phyloP scores from a whole-genome alignment of 2,797 vertebrate species.

The Rhincodon typus region DNA sequence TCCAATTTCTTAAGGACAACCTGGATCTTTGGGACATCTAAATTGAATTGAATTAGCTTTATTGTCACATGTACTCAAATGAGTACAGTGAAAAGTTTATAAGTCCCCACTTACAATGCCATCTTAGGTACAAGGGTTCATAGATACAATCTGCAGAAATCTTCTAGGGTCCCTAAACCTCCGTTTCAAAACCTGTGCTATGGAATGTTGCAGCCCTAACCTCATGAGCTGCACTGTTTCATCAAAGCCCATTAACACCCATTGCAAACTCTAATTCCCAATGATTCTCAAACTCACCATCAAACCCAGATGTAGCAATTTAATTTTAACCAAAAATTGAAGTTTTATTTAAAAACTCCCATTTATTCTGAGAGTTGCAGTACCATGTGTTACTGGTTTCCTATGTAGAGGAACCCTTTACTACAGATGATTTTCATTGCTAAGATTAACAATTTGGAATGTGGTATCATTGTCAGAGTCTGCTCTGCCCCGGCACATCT shows the following conservation, averaged over 20 bases:
- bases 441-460: no score
- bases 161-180: not conserved
- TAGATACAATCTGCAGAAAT: no score
- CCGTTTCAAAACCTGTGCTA: not conserved
- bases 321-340: not conserved
- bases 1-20: not conserved
- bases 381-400: not conserved
- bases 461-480: no score
- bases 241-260: not conserved
- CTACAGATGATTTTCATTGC: not conserved
- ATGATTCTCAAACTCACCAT: not conserved
- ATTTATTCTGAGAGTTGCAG: not conserved
- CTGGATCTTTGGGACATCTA: not conserved
- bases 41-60: no score
- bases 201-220: not conserved
- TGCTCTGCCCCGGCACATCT: no score
- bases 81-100: no score
- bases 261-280: not conserved
- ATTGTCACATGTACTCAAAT: no score
- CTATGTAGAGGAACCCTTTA: not conserved
- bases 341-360: not conserved
- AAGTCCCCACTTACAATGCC: no score
- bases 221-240: not conserved
- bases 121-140: no score
- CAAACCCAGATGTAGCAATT: not conserved